Percentiles rank a stretch among this genome's conserved stretches.
phyloP scores from a whole-genome alignment of 2,797 vertebrate genomes.

The Sebastes taczanowskii region DNA sequence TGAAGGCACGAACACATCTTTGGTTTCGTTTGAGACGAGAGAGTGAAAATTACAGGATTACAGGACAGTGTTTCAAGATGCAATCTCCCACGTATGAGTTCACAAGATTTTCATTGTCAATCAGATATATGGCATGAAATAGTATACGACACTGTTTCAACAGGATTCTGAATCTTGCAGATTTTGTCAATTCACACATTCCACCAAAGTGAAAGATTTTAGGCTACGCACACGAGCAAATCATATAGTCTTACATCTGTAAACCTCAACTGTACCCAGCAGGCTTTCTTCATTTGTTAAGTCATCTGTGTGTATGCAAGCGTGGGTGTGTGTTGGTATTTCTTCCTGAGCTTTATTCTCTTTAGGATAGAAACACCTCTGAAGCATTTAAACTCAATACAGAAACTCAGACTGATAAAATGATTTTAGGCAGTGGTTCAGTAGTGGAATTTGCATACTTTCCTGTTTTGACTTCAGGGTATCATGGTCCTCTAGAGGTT shows the following conservation, averaged over 20 bases:
- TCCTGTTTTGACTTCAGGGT: background rate
- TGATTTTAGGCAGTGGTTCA: background rate
- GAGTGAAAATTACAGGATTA: background rate
- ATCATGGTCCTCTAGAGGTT: background rate
- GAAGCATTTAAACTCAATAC: background rate
- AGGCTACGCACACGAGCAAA: background rate
- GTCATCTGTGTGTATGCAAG: background rate
- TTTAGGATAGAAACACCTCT: background rate
- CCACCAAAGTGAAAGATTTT: background rate
- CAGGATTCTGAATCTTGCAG: background rate
- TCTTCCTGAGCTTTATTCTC: background rate
- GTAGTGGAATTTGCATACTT: background rate
- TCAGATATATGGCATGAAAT: background rate
- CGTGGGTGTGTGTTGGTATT: background rate
- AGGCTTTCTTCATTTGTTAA: background rate
- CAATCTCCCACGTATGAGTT: background rate
- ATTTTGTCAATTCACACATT: background rate
- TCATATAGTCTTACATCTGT: background rate
- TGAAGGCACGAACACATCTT: constrained; percentile 26
- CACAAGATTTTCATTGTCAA: background rate
- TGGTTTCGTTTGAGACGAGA: background rate
- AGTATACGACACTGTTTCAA: background rate
- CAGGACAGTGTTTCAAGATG: background rate
- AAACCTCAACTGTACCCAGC: background rate
- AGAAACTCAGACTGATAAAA: background rate